Conservation (phyloP, 2,797 vertebrate species). For the Typhlichthys eigenmanni region DNA sequence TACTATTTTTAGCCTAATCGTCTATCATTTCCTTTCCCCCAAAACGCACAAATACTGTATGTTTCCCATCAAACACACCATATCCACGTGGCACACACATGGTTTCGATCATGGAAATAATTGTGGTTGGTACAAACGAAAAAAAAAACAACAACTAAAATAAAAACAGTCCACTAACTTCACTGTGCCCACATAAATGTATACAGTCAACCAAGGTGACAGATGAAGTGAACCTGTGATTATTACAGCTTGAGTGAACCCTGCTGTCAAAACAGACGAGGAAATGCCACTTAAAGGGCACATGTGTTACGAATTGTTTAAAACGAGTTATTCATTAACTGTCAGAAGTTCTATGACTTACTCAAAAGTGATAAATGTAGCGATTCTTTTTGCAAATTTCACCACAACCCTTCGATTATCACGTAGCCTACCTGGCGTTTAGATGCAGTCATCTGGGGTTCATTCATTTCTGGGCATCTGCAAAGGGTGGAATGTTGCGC, state of each 20-base stretch:
- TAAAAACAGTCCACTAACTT: constrained; percentile 22
- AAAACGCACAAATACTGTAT: constrained; percentile 11
- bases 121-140: constrained; percentile 8
- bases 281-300: no score
- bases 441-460: background rate
- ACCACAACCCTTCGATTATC: background rate
- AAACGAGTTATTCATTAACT: no score
- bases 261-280: no score
- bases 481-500: background rate
- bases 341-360: no score
- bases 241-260: no score
- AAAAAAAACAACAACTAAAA: no score
- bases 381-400: background rate
- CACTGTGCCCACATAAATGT: background rate
- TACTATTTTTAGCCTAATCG: background rate
- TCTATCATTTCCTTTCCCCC: constrained; percentile 17
- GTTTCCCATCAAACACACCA: constrained; percentile 30
- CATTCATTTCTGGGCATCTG: background rate
- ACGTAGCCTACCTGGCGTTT: background rate
- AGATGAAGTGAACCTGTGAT: no score
- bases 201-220: background rate
- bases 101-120: constrained; percentile 57
- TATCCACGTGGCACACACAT: constrained; percentile 67
- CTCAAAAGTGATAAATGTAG: no score
- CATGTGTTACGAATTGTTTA: no score